Percentiles rank a stretch among this genome's conserved stretches.
phyloP scores from a whole-genome alignment of 2,888 invertebrate species.

The Gryllus longicercus region DNA sequence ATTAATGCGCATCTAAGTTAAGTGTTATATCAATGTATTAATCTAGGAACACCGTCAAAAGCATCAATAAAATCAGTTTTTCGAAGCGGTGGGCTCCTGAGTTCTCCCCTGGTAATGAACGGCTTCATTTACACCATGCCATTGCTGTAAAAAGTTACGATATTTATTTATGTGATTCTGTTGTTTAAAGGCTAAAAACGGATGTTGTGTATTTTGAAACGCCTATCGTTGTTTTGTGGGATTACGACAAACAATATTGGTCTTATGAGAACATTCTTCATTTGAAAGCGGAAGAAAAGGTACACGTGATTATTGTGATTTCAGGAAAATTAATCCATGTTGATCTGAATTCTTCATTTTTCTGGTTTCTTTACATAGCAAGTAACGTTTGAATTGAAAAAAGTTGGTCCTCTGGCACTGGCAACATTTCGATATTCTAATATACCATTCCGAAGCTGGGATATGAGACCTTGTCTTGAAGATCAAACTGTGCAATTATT shows the following conservation, averaged over 20 bases:
- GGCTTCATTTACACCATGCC: too few relatives aligned
- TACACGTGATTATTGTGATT: too few relatives aligned
- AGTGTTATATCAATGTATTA: too few relatives aligned
- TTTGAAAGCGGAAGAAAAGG: too few relatives aligned
- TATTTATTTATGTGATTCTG: background rate
- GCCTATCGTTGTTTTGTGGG: background rate
- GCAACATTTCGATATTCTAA: background rate
- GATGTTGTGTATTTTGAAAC: background rate
- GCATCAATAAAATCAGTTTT: too few relatives aligned
- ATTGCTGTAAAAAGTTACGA: too few relatives aligned
- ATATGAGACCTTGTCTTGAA: background rate
- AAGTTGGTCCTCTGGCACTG: background rate
- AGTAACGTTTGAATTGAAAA: background rate
- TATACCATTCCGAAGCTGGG: constrained; percentile 3
- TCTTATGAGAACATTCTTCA: background rate
- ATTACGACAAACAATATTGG: background rate
- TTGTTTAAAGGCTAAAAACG: background rate
- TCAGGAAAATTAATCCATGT: too few relatives aligned
- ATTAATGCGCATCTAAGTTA: too few relatives aligned
- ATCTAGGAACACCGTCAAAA: too few relatives aligned
- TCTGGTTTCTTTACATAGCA: background rate
- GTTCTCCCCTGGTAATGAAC: too few relatives aligned
- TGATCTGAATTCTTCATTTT: too few relatives aligned
- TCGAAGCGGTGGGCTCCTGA: too few relatives aligned
- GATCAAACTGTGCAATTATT: background rate